Base-by-base conservation (phyloP, 2,888 invertebrate species). In the Apeira syringaria region DNA sequence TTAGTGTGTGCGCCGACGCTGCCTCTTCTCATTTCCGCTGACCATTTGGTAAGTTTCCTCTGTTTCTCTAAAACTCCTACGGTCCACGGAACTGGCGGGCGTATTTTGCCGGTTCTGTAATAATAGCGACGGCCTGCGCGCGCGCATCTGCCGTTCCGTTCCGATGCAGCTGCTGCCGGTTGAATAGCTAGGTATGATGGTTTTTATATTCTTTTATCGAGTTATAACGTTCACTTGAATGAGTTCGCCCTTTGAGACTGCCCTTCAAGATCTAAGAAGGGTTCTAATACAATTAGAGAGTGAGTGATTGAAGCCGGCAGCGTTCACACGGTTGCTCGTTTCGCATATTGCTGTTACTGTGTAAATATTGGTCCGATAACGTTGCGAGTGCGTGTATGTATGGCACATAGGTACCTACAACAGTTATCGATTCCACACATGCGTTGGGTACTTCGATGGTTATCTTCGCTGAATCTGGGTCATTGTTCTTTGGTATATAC, bases 351-450 rank as follows among this genome's bases (percentile, higher is more conserved):
- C 77, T 78, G 80, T 74, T 76, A 70, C 74, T 77, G 72, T 74
- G 80, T 80, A 82, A 85, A 86, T 86, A 86, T 80, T 80, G 73
- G 72, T 70, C 68, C 77, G 84, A 84, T 85, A 85, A 79, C 74
- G 81, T 75, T 66, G 75, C 74, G 69, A 72, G 73, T 84, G 80
- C 77, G 82, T 79, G 81, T 46, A 74, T 79, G 81, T 46, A 74
- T 74, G 76, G 72, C 18, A 34, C 33, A 20, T 9, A 24, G 9
- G 9, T n/a, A 22, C 22, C 33, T 47, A 50, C 44, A 67, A 68
- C 80, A 81, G 86, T 86, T 89, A 89, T 88, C 88, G 88, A 88
- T 84, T 82, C 76, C 79, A 82, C 80, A 78, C 79, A 84, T 85
- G 83, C 84, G 87, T 86, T 85, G n/a, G n/a, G n/a, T n/a, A 87